These are phyloP conservation scores for Lucifuga dentata DNA, from an alignment of 2,113 vertebrate genomes.

Conservation along the genomic window DNA sequence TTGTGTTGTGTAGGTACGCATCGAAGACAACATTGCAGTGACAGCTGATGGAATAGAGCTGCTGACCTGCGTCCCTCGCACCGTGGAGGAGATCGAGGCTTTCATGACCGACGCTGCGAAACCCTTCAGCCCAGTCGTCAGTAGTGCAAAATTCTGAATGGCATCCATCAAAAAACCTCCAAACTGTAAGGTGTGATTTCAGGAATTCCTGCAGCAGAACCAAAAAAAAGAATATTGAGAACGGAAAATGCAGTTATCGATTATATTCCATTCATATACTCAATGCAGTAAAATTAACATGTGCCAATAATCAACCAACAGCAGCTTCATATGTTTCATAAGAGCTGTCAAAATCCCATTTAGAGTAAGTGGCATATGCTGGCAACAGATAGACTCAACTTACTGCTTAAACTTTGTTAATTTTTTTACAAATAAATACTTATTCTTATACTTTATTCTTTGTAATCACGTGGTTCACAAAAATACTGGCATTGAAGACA, in stretches of 20 bases:
- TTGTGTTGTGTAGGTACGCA: conserved; percentile 87
- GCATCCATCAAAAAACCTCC: neutral
- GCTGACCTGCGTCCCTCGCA: conserved; percentile 95
- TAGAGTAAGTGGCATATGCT: no score
- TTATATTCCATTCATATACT: neutral
- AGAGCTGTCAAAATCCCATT: neutral
- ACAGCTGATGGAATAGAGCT: conserved; percentile 88
- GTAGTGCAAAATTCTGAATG: conserved; percentile 42
- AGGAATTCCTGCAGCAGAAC: neutral
- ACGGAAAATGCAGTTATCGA: neutral
- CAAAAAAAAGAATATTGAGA: neutral
- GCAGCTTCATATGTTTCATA: no score
- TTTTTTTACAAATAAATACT: neutral
- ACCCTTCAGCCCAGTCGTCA: conserved; percentile 63
- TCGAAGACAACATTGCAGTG: conserved; percentile 92
- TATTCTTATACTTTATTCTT: conserved; percentile 21
- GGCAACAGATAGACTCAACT: no score
- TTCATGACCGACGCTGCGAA: conserved; percentile 87
- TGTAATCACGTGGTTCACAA: conserved; percentile 11
- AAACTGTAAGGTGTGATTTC: neutral
- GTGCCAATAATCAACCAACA: neutral
- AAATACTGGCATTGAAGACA: neutral
- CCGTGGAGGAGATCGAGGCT: conserved; percentile 92
- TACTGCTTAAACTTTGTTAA: neutral
- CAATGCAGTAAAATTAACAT: neutral